Conservation (phyloP, 2,797 vertebrate species). For the Lates japonicus region DNA sequence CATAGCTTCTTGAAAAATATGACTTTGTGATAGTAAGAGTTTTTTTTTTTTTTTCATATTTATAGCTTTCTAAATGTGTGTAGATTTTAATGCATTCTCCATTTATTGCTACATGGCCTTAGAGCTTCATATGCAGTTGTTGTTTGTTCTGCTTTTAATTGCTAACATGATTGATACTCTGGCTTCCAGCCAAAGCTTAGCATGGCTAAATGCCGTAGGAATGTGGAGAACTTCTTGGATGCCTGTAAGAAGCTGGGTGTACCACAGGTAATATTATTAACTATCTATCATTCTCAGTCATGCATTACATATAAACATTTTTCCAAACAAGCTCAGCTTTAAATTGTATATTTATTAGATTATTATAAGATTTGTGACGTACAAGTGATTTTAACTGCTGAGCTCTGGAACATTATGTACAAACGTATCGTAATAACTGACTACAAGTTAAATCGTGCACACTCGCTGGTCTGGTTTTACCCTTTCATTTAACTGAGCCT, state of each 20-base stretch:
- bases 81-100: not conserved
- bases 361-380: too few relatives aligned
- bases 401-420: not conserved
- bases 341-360: too few relatives aligned
- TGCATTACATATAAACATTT: not conserved
- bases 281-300: not conserved
- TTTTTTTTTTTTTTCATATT: too few relatives aligned
- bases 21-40: not conserved
- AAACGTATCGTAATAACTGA: not conserved
- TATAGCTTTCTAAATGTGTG: too few relatives aligned
- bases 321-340: too few relatives aligned
- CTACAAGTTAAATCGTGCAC: conserved; percentile 7
- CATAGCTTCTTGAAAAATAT: too few relatives aligned
- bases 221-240: conserved; percentile 98
- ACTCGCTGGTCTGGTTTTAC: not conserved
- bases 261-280: conserved; percentile 89
- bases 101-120: not conserved
- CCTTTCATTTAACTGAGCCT: not conserved
- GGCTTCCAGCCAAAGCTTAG: conserved; percentile 95
- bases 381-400: rapidly evolving
- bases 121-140: not conserved
- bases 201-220: conserved; percentile 99
- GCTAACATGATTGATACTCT: conserved; percentile 43
- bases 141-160: not conserved
- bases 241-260: conserved; percentile 98